A percentile compares a stretch with the other conserved stretches of the same genome.
Conservation (phyloP, 64 coral and sea anemone species). For the Platygyra sinensis region DNA sequence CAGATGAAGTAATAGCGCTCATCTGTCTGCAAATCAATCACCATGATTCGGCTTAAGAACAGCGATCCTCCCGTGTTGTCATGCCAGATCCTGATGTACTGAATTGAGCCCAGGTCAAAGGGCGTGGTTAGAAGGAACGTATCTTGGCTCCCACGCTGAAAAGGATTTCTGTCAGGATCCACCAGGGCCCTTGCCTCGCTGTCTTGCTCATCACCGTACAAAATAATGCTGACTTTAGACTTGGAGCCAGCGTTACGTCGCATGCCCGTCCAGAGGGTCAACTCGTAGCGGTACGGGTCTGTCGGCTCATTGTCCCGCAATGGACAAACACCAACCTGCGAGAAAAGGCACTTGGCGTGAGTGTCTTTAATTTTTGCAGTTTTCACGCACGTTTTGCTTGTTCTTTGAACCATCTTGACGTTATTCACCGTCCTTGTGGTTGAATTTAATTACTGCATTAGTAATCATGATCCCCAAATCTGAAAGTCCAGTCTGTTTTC, state of each 20-base stretch:
- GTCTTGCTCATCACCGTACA: slow-evolving; percentile 84
- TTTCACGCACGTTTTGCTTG: too few species aligned
- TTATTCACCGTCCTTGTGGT: too few species aligned
- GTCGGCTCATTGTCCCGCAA: slow-evolving; percentile 81
- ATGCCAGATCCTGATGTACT: slow-evolving; percentile 94
- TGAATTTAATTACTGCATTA: too few species aligned
- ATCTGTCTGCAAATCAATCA: slow-evolving; percentile 92
- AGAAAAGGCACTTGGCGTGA: too few species aligned
- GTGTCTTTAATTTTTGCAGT: too few species aligned
- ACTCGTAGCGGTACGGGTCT: slow-evolving; percentile 92
- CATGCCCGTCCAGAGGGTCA: slow-evolving; percentile 95
- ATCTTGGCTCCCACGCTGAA: slow-evolving; percentile 90
- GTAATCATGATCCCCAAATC: too few species aligned
- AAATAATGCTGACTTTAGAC: slow-evolving; percentile 86
- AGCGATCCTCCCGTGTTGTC: slow-evolving; percentile 90
- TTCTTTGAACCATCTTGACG: too few species aligned
- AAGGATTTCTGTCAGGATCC: slow-evolving; percentile 70
- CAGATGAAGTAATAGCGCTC: slow-evolving; percentile 96
- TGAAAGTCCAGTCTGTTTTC: too few species aligned
- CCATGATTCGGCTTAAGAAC: slow-evolving; percentile 92
- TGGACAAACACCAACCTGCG: slow-evolving; percentile 83
- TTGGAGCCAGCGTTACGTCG: slow-evolving; percentile 84
- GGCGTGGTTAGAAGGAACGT: slow-evolving; percentile 91
- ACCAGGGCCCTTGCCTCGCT: slow-evolving; percentile 64
- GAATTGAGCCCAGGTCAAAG: slow-evolving; percentile 61